phyloP scores from a whole-genome alignment of 1,140 invertebrate genomes.

The Zaprionus ghesquierei region DNA sequence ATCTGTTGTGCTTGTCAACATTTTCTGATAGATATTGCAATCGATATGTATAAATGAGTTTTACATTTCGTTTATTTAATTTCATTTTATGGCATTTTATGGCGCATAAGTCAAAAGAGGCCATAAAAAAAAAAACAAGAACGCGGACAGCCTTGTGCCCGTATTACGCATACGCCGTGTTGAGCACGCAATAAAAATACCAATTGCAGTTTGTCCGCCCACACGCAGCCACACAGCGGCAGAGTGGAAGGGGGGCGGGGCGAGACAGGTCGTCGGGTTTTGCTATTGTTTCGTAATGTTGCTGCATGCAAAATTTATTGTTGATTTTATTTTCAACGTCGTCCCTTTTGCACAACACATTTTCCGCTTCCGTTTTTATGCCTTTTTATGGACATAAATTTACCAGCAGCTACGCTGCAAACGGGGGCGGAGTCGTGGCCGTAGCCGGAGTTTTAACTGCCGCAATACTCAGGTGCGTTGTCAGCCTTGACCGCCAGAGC shows the following conservation, averaged over 20 bases:
- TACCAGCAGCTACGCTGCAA: conserved; percentile 58
- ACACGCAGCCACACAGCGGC: not conserved
- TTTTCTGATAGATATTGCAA: conserved; percentile 71
- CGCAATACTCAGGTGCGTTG: conserved; percentile 56
- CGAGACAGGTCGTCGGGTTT: conserved; percentile 1
- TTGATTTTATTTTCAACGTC: conserved; percentile 78
- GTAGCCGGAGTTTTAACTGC: not conserved
- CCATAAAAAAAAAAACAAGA: conserved; percentile 45
- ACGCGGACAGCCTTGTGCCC: conserved; percentile 48
- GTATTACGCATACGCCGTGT: conserved; percentile 77
- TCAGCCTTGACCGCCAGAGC: conserved; percentile 70
- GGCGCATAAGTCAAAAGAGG: conserved; percentile 69
- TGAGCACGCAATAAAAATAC: conserved; percentile 79
- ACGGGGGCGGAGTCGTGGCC: not conserved
- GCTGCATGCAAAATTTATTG: conserved; percentile 77
- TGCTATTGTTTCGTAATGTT: conserved; percentile 77
- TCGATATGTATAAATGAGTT: conserved; percentile 69
- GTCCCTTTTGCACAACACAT: conserved; percentile 76
- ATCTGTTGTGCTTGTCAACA: conserved; percentile 24
- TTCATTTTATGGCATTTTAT: conserved; percentile 76
- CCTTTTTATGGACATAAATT: conserved; percentile 79
- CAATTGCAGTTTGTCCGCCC: conserved; percentile 61
- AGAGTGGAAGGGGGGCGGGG: not conserved
- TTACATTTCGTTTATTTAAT: conserved; percentile 72
- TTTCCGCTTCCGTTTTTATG: conserved; percentile 71